Percentiles rank a stretch among this genome's conserved stretches.
Conservation (phyloP, 2,797 vertebrate genomes). For the Liparis tanakae region DNA sequence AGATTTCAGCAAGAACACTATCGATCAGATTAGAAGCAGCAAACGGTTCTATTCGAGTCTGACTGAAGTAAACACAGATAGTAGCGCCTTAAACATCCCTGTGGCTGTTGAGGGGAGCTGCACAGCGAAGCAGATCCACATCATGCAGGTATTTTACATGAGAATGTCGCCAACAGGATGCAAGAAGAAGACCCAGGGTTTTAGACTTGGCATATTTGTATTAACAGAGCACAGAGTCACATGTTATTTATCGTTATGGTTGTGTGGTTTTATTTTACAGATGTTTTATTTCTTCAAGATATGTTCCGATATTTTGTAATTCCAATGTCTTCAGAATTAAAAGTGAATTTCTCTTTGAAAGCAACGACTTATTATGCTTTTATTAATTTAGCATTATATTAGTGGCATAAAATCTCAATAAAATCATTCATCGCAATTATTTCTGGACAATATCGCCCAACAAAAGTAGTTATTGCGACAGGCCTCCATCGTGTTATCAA, state of each 20-base stretch:
- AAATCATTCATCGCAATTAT: background rate
- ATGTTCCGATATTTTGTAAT: background rate
- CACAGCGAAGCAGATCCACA: background rate
- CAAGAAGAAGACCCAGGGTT: background rate
- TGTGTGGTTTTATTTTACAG: background rate
- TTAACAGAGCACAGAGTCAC: background rate
- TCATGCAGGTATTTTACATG: background rate
- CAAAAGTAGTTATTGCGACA: background rate
- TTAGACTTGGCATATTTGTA: background rate
- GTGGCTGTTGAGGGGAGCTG: background rate
- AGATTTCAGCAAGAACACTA: conserved; percentile 5
- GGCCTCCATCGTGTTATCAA: background rate
- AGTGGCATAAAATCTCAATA: background rate
- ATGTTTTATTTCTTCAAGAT: background rate
- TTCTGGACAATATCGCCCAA: background rate
- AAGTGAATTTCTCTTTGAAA: conserved; percentile 7
- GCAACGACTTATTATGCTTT: background rate
- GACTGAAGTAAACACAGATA: background rate
- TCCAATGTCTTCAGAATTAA: background rate
- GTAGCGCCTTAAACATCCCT: background rate
- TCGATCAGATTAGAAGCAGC: conserved; percentile 13
- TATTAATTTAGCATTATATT: background rate
- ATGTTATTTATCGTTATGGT: background rate
- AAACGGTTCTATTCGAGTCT: background rate
- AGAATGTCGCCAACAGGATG: background rate